Base-by-base conservation (phyloP, 2,888 invertebrate species). In the Lepetodrilus schrolli region DNA sequence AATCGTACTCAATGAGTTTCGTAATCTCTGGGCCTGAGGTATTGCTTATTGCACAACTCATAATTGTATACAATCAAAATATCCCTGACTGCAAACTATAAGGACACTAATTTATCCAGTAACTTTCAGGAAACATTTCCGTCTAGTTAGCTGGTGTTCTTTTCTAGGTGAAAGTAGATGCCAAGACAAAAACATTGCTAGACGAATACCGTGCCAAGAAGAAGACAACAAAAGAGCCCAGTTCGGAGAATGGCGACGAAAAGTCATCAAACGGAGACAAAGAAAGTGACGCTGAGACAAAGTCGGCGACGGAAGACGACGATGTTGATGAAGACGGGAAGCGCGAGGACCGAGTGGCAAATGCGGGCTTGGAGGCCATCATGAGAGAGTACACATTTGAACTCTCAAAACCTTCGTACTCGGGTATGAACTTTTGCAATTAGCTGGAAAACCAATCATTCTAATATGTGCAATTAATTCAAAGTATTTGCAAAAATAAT, bases 161-260 rank as follows among this genome's bases (percentile, higher is more conserved):
- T 21, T 4, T 51, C 20, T 21, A 91, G 91, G 91, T 92, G 34
- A 96, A 97, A 92, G 97, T 98, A 30, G 99, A 99, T 92, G 96
- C 97, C 76, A 99, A 99, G 93, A 97, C 98, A 86, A 96, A 97
- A 93, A 94, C 95, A 74, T 94, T 96, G 78, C 93, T 99, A 81
- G 97, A 98, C 90, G 95, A 96, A 79, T 98, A 96, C 91, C 96
- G 96, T 93, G 78, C 78, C 70, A 85, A 89, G 78, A 88, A 78
- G 81, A 83, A 80, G 78, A 75, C 74, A 80, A 80, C 50, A 79
- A 83, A n/a, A 74, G 75, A 38, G 80, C 78, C n/a, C 81, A 83
- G 21, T 83, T 75, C 80, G 34, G 79, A 81, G 38, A 79, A 82
- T 76, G 78, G 78, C 26, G 82, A 83, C 65, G 80, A 78, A 13